Conservation (phyloP, 2,113 vertebrate species). For the Lanius collurio region DNA sequence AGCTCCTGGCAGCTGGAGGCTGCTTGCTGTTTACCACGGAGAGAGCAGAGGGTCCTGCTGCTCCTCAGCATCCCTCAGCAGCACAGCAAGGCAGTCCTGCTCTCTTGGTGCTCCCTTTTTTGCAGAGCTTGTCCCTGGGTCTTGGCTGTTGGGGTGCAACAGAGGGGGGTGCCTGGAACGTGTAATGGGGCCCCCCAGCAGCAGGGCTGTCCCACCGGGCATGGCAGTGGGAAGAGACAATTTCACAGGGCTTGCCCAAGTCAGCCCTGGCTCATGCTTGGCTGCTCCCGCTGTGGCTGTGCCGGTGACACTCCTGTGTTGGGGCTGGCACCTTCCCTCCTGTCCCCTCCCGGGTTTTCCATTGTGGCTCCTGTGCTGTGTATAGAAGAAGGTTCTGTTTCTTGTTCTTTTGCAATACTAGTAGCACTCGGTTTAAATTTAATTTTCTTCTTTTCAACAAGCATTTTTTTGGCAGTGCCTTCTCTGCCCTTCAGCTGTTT, state of each 20-base stretch:
- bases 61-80: background rate
- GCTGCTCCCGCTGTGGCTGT: accelerated
- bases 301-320: accelerated
- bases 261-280: accelerated
- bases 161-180: background rate
- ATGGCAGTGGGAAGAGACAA: background rate
- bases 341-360: background rate
- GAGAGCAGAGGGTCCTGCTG: background rate
- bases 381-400: conserved; percentile 22
- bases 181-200: background rate
- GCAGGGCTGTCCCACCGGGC: background rate
- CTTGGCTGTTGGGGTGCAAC: background rate
- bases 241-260: background rate
- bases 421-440: conserved; percentile 53
- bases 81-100: background rate
- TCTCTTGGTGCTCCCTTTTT: background rate
- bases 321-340: background rate
- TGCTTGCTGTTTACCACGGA: accelerated
- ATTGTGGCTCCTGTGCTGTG: background rate
- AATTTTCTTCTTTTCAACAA: conserved; percentile 46
- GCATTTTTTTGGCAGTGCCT: conserved; percentile 20
- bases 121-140: accelerated
- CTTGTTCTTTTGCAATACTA: conserved; percentile 49
- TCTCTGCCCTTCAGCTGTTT: conserved; percentile 48
- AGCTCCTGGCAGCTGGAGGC: background rate